Percentiles rank a stretch among this genome's conserved stretches.
phyloP scores from a whole-genome alignment of 2,888 invertebrate species.

The Amblyteles armatorius region DNA sequence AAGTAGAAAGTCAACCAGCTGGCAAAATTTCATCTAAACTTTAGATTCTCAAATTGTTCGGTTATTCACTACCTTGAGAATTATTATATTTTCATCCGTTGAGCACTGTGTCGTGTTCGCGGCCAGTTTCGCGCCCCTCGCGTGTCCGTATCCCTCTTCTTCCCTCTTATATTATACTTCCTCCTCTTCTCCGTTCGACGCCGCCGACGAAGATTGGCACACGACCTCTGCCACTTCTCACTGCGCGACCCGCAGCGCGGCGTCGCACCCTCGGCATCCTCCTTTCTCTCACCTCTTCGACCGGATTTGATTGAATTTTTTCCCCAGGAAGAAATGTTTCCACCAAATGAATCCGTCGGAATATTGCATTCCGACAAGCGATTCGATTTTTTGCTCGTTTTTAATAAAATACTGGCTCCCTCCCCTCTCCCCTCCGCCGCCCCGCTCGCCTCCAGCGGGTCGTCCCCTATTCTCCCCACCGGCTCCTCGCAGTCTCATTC shows the following conservation, averaged over 20 bases:
- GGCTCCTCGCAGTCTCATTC: conserved; percentile 51
- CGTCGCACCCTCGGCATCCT: conserved; percentile 46
- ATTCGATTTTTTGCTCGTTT: conserved; percentile 82
- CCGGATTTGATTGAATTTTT: conserved; percentile 84
- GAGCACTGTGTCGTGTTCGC: conserved; percentile 51
- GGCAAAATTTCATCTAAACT: too few species aligned
- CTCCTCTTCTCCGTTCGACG: conserved; percentile 6
- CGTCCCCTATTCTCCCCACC: conserved; percentile 65
- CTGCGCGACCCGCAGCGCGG: conserved; percentile 40
- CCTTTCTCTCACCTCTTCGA: conserved; percentile 68
- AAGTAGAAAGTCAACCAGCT: too few species aligned
- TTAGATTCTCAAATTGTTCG: too few species aligned
- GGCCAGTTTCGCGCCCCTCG: conserved; percentile 47
- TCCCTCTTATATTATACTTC: conserved; percentile 10
- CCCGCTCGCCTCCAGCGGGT: not conserved
- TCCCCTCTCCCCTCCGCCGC: conserved; percentile 44
- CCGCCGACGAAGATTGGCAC: conserved; percentile 49
- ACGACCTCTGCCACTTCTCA: conserved; percentile 47
- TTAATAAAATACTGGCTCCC: conserved; percentile 82
- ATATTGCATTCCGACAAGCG: conserved; percentile 84
- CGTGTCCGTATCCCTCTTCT: conserved; percentile 28
- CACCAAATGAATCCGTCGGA: conserved; percentile 85
- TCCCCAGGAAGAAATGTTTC: conserved; percentile 83
- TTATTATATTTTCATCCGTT: not conserved
- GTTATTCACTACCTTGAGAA: not conserved